Conservation (phyloP, 2,797 vertebrate genomes). For the Gymnoscopelus braueri region DNA sequence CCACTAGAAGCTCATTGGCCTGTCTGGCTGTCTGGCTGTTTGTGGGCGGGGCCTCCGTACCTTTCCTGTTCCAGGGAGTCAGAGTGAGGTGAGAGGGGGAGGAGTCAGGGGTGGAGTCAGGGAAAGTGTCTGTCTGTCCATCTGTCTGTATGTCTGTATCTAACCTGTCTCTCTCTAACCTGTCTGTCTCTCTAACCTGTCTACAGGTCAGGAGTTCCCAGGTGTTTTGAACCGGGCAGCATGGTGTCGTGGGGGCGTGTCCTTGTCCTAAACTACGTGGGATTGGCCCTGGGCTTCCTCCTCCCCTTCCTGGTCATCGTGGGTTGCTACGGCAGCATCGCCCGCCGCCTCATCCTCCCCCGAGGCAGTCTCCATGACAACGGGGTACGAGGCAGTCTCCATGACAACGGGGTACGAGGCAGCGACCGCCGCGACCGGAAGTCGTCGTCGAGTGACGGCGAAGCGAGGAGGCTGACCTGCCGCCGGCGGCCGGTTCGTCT, state of each 20-base stretch:
- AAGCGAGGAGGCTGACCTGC: too few species aligned
- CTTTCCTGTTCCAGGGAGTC: constrained; percentile 65
- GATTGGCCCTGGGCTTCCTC: constrained; percentile 68
- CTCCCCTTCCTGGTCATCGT: constrained; percentile 76
- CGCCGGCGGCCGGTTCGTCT: constrained; percentile 49
- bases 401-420: background rate
- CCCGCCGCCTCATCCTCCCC: constrained; percentile 13
- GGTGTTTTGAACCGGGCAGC: constrained; percentile 71
- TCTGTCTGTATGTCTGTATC: too few species aligned
- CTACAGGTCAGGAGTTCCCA: constrained; percentile 19
- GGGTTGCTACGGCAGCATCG: constrained; percentile 65
- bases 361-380: too few species aligned
- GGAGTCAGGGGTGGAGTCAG: too few species aligned
- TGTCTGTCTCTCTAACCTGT: background rate
- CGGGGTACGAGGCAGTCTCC: too few species aligned
- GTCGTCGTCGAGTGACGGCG: too few species aligned
- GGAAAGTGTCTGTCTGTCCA: too few species aligned
- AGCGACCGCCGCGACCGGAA: accelerated
- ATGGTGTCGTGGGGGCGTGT: constrained; percentile 56
- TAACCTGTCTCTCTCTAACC: too few species aligned
- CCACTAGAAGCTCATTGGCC: constrained; percentile 29
- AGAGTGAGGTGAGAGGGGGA: constrained; percentile 15
- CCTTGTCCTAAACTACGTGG: constrained; percentile 74
- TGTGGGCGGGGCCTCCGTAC: constrained; percentile 58
- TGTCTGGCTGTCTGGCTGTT: constrained; percentile 72